Conservation (phyloP, 2,797 vertebrate species). For the Sebastes umbrosus region DNA sequence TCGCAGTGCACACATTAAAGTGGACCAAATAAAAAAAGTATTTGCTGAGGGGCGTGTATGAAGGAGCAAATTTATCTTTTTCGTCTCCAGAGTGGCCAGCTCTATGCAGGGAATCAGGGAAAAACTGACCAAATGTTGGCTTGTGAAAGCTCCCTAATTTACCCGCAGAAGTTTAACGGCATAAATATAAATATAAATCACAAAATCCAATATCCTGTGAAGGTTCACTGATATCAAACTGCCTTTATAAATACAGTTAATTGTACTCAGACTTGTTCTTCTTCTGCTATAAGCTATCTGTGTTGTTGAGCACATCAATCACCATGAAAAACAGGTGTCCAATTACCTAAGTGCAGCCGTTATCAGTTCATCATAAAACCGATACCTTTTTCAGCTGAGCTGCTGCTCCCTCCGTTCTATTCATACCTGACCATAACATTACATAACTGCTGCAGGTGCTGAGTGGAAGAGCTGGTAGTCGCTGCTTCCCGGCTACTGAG, state of each 20-base stretch:
- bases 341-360: constrained; percentile 29
- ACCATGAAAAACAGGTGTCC: constrained; percentile 36
- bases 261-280: background rate
- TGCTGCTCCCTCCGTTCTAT: constrained; percentile 35
- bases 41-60: no score
- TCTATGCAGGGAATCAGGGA: no score
- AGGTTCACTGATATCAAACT: background rate
- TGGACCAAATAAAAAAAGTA: no score
- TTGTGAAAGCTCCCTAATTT: no score
- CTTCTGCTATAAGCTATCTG: background rate
- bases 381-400: constrained; percentile 18
- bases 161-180: no score
- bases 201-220: background rate
- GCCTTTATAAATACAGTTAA: background rate
- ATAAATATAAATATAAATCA: background rate
- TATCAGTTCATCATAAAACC: constrained; percentile 43
- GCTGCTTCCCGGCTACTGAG: background rate
- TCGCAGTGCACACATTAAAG: no score
- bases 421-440: constrained; percentile 50
- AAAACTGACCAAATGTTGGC: no score
- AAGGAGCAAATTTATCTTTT: no score
- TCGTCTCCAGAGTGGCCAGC: no score
- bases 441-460: constrained; percentile 47
- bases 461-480: constrained; percentile 4
- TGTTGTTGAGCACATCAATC: constrained; percentile 11